Evolutionary conservation across 2,797 vertebrate species (phyloP), one percentile per base, ranked within the genome.

Genomic region (Argyrosomus regius): DNA sequence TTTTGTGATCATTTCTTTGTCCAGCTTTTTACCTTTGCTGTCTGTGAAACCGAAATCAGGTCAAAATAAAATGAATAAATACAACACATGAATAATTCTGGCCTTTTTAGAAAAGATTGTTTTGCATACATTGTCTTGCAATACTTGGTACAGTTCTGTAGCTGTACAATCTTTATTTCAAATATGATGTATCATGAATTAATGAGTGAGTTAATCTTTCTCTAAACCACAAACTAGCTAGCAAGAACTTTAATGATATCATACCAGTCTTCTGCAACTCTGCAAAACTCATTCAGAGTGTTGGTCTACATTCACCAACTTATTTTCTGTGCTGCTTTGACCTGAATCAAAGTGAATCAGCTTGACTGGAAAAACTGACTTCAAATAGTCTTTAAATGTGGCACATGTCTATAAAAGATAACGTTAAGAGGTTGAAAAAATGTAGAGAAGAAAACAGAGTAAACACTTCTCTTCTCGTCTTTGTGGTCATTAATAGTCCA

Each of bases 401-500:
- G 28, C 16, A 52, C 4, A 26, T 41, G 3, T 24, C 28, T 49
- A 28, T 18, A 26, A 77, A 76, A 43, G 5, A 28, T 12, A 12
- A 59, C 46, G 46, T 59, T 54, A 60, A 61, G 56, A 54, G 22
- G 50, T 11, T 49, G 35, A 43, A 68, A 54, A 71, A 78, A 79
- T 70, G 65, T 2, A 2, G 17, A 17, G 26, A 13, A 39, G 60
- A 62, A 59, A 63, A 16, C 31, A 65, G 60, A 56, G 7, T 52
- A 82, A 87, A 84, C 78, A 81, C 8, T 20, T 48, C 22, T 22
- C 22, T 22, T 22, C 22, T 22, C 35, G 66, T 52, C 62, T 56
- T 46, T 57, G 22, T 8, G 35, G 63, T 69, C 77, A 65, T 70
- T 62, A 65, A 78, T 3, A 28, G 61, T 28, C 67, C 5, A 31